These are phyloP conservation scores for Nomada fabriciana DNA, from an alignment of 2,888 invertebrate species.

Conservation along the genomic window DNA sequence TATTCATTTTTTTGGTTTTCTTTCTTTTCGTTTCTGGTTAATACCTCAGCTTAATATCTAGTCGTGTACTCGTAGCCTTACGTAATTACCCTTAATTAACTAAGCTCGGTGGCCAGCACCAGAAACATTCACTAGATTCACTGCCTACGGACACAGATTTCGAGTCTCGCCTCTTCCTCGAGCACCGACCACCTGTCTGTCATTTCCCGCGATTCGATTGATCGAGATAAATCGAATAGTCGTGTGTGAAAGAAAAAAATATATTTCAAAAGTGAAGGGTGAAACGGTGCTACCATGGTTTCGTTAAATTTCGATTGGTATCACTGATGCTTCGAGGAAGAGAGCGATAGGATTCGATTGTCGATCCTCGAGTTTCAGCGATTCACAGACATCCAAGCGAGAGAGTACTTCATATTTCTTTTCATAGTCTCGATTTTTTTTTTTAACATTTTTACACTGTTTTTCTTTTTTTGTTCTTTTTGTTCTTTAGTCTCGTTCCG, in stretches of 20 bases:
- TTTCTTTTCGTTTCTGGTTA: conserved; percentile 56
- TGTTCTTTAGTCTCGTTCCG: conserved; percentile 29
- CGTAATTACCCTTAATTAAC: conserved; percentile 75
- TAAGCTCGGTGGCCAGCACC: conserved; percentile 84
- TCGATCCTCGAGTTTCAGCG: conserved; percentile 66
- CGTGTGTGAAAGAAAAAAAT: not conserved
- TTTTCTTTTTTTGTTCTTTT: conserved; percentile 43
- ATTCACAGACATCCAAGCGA: conserved; percentile 74
- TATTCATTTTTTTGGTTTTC: not conserved
- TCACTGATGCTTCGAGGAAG: conserved; percentile 14
- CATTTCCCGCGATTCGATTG: not conserved
- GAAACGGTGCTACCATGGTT: not conserved
- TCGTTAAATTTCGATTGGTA: not conserved
- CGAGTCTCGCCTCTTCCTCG: conserved; percentile 75
- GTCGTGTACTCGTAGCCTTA: conserved; percentile 68
- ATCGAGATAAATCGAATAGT: not conserved
- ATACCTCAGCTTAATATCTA: conserved; percentile 67
- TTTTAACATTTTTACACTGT: conserved; percentile 35
- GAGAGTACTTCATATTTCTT: conserved; percentile 51
- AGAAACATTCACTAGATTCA: conserved; percentile 82
- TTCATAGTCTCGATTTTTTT: conserved; percentile 42
- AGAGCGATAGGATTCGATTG: conserved; percentile 25
- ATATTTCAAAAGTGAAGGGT: not conserved
- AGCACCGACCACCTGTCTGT: conserved; percentile 18
- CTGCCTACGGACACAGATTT: conserved; percentile 83